Conservation (phyloP, 2,888 invertebrate genomes). For the Caenorhabditis sp. region DNA sequence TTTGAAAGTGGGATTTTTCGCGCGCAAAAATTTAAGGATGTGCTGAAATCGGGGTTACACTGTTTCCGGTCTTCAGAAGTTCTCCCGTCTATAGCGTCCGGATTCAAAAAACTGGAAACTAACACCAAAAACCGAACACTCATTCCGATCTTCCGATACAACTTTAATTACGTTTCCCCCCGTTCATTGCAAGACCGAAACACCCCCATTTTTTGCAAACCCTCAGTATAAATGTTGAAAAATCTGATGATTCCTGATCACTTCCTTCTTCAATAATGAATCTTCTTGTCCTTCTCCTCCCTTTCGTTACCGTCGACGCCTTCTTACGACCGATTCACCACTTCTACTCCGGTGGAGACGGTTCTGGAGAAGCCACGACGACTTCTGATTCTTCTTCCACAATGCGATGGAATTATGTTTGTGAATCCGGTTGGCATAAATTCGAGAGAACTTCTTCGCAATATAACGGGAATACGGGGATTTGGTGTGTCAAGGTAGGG, state of each 20-base stretch:
- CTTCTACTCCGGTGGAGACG: neutral
- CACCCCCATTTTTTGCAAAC: neutral
- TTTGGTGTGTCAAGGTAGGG: slow-evolving; percentile 26
- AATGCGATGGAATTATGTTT: neutral
- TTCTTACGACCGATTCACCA: neutral
- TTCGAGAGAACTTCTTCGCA: slow-evolving; percentile 8
- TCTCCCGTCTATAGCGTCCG: neutral
- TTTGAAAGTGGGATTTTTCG: no score
- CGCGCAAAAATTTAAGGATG: no score
- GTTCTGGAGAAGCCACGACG: neutral
- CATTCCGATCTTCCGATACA: slow-evolving; percentile 9
- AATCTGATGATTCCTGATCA: neutral
- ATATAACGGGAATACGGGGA: slow-evolving; percentile 13
- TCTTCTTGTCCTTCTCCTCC: neutral
- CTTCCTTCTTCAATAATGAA: neutral
- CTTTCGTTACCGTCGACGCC: neutral
- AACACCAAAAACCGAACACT: neutral
- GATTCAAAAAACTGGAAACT: neutral
- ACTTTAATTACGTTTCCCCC: slow-evolving; percentile 9
- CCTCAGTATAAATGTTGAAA: neutral
- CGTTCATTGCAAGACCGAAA: neutral
- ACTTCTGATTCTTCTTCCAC: neutral
- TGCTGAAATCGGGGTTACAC: no score
- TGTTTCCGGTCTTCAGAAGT: neutral
- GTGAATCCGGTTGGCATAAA: neutral